phyloP scores from a whole-genome alignment of 2,888 invertebrate genomes.

The Heteromurus nitidus region DNA sequence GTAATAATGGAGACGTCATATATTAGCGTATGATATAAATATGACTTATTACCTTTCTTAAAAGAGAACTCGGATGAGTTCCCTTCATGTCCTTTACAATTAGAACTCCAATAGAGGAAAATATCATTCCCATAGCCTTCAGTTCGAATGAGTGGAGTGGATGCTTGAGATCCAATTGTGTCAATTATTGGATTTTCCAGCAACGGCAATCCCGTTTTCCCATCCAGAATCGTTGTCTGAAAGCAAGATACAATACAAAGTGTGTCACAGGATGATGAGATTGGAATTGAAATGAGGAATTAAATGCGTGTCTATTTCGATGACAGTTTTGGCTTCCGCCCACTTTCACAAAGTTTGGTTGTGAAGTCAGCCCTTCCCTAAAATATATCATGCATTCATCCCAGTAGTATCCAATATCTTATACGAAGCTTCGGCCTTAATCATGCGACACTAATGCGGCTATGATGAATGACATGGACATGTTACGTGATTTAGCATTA shows the following conservation, averaged over 20 bases:
- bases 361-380: too few species aligned
- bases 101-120: constrained; percentile 86
- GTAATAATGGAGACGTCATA: too few species aligned
- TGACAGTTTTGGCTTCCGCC: background rate
- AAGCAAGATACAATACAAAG: constrained; percentile 32
- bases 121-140: constrained; percentile 84
- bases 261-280: background rate
- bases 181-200: constrained; percentile 80
- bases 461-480: too few species aligned
- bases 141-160: constrained; percentile 79
- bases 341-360: too few species aligned
- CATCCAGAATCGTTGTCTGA: constrained; percentile 80
- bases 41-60: constrained; percentile 77
- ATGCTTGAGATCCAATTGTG: constrained; percentile 80
- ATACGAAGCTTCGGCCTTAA: too few species aligned
- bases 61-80: constrained; percentile 75
- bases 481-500: too few species aligned
- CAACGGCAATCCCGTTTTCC: constrained; percentile 80
- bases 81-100: constrained; percentile 78
- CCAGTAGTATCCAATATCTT: too few species aligned
- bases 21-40: too few species aligned
- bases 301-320: background rate
- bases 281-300: background rate
- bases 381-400: too few species aligned
- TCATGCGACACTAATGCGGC: too few species aligned